phyloP scores from a whole-genome alignment of 2,113 vertebrate species.

The Chrysochloris asiatica region DNA sequence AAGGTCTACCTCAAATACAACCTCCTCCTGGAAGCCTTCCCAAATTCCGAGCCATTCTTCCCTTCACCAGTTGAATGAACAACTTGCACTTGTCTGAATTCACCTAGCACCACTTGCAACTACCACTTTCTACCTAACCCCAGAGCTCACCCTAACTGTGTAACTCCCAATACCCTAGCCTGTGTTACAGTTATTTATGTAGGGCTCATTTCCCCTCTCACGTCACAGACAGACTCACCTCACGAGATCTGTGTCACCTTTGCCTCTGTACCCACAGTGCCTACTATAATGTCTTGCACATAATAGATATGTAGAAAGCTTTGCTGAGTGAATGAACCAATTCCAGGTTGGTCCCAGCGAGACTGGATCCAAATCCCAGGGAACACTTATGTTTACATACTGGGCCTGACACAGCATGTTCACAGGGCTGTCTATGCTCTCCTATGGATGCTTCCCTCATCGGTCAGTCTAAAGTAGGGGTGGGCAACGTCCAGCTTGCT shows the following conservation, averaged over 20 bases:
- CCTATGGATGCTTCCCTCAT: neutral
- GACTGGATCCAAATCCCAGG: neutral
- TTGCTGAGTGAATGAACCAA: neutral
- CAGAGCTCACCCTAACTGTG: no score
- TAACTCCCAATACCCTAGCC: no score
- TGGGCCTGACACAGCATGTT: neutral
- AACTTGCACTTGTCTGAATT: no score
- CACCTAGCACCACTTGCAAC: no score
- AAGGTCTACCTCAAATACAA: no score
- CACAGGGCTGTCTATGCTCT: neutral
- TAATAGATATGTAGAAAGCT: neutral
- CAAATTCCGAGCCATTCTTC: no score
- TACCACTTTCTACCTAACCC: no score
- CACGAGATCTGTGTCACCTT: neutral
- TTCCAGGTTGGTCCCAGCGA: neutral
- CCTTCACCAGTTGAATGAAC: no score
- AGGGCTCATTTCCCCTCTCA: neutral
- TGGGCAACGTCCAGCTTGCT: no score
- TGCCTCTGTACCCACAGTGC: neutral
- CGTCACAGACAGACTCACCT: no score
- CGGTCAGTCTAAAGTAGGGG: slow-evolving; percentile 10
- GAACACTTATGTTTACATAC: neutral
- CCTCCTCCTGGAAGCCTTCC: no score
- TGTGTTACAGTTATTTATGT: neutral
- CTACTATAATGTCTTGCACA: neutral